phyloP scores from a whole-genome alignment of 2,113 vertebrate genomes.

The Hylia prasina region DNA sequence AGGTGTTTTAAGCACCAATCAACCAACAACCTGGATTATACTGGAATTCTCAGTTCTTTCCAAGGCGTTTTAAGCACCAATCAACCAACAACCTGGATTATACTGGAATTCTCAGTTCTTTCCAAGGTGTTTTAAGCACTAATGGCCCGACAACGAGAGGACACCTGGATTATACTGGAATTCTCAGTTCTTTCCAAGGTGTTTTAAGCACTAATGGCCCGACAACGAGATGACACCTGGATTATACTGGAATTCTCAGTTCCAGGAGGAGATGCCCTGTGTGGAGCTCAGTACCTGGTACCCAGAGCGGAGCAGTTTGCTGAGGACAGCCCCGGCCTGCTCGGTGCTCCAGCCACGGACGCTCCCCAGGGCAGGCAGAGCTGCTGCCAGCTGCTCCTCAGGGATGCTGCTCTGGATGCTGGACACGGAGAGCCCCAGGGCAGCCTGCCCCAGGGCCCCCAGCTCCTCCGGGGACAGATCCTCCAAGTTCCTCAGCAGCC shows the following conservation, averaged over 20 bases:
- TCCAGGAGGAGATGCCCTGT: neutral
- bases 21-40: too few relatives aligned
- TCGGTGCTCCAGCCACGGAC: neutral
- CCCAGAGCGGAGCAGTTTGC: conserved; percentile 11
- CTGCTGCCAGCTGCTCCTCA: neutral
- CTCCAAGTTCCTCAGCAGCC: neutral
- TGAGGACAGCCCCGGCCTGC: neutral
- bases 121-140: too few relatives aligned
- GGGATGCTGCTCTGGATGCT: neutral
- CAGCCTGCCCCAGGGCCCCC: neutral
- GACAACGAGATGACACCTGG: too few relatives aligned
- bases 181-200: too few relatives aligned
- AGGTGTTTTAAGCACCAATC: too few relatives aligned
- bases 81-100: too few relatives aligned
- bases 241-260: neutral
- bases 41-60: too few relatives aligned
- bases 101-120: too few relatives aligned
- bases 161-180: too few relatives aligned
- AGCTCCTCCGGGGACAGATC: neutral
- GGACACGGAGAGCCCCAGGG: neutral
- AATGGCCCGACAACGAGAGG: too few relatives aligned
- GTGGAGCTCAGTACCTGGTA: conserved; percentile 15
- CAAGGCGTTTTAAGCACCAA: too few relatives aligned
- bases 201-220: too few relatives aligned
- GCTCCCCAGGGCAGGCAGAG: neutral